Conservation (phyloP, 1,140 invertebrate genomes). For the Scaptodrosophila lebanonensis region DNA sequence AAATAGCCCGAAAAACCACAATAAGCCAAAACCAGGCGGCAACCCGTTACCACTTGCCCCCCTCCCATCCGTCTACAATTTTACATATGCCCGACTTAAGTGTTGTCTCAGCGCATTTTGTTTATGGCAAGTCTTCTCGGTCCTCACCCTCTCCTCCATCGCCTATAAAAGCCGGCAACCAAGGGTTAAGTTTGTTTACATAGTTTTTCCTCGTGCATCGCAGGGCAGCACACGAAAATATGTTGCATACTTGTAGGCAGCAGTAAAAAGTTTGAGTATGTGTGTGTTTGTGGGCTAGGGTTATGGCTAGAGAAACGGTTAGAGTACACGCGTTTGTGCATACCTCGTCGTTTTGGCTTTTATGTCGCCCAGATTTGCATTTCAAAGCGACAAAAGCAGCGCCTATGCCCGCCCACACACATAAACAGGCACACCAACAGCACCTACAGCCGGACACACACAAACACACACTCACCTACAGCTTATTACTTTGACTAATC, state of each 20-base stretch:
- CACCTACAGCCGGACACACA: conserved; percentile 29
- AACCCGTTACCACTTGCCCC: conserved; percentile 6
- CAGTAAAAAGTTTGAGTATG: conserved; percentile 30
- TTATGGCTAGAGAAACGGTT: too few species aligned
- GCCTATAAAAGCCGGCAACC: conserved; percentile 5
- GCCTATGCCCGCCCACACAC: conserved; percentile 17
- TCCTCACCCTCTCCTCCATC: too few species aligned
- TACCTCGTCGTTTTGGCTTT: conserved; percentile 5
- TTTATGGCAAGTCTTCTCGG: conserved; percentile 33
- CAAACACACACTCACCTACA: too few species aligned
- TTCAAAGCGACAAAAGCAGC: conserved; percentile 40
- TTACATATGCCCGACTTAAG: conserved; percentile 16
- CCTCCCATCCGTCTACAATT: conserved; percentile 9
- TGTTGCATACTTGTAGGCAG: conserved; percentile 64
- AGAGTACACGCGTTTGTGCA: conserved; percentile 9
- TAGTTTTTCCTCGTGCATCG: not conserved
- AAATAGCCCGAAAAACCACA: conserved; percentile 48
- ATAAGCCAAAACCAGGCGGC: conserved; percentile 44
- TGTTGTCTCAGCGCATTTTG: conserved; percentile 26
- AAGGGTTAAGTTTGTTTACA: conserved; percentile 22
- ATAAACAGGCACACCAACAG: conserved; percentile 7
- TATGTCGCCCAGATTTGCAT: conserved; percentile 61
- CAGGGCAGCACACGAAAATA: conserved; percentile 43
- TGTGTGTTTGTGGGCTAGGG: not conserved
- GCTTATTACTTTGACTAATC: conserved; percentile 74